A percentile compares a stretch with the other conserved stretches of the same genome.
These are phyloP conservation scores for Lottia scabra DNA, from an alignment of 2,888 invertebrate genomes.

Conservation along the genomic window DNA sequence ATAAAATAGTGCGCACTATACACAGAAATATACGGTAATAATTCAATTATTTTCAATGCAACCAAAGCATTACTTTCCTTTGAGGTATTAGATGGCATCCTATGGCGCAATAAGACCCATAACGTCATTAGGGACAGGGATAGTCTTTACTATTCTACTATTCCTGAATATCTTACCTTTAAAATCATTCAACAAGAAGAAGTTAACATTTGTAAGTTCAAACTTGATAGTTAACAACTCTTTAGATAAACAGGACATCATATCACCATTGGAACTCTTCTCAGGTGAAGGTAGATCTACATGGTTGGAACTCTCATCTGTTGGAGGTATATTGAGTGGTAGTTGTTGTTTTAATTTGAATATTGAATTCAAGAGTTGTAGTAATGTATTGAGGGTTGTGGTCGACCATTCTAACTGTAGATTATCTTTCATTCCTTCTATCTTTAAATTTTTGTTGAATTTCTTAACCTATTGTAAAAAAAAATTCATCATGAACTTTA, in stretches of 20 bases:
- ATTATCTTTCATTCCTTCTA: constrained; percentile 59
- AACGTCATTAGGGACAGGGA: too few species aligned
- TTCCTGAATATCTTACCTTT: constrained; percentile 41
- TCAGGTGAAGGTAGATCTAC: not conserved
- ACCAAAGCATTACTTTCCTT: too few species aligned
- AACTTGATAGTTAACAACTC: constrained; percentile 26
- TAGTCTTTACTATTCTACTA: too few species aligned
- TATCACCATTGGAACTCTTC: not conserved
- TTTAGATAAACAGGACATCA: not conserved
- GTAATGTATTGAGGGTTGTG: constrained; percentile 42
- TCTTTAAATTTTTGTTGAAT: constrained; percentile 43
- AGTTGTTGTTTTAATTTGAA: constrained; percentile 24
- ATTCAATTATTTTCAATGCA: too few species aligned
- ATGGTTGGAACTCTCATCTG: not conserved
- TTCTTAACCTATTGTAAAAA: constrained; percentile 48
- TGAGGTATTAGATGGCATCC: too few species aligned
- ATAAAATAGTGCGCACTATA: too few species aligned
- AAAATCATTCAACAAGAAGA: constrained; percentile 53
- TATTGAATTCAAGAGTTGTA: constrained; percentile 46
- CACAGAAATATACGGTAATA: too few species aligned
- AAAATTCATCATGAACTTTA: too few species aligned
- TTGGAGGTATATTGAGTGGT: constrained; percentile 27
- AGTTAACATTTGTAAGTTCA: constrained; percentile 49
- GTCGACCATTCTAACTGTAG: constrained; percentile 63
- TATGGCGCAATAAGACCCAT: too few species aligned